These are phyloP conservation scores for Azemiops feae DNA, from an alignment of 2,113 vertebrate genomes.

Conservation along the genomic window DNA sequence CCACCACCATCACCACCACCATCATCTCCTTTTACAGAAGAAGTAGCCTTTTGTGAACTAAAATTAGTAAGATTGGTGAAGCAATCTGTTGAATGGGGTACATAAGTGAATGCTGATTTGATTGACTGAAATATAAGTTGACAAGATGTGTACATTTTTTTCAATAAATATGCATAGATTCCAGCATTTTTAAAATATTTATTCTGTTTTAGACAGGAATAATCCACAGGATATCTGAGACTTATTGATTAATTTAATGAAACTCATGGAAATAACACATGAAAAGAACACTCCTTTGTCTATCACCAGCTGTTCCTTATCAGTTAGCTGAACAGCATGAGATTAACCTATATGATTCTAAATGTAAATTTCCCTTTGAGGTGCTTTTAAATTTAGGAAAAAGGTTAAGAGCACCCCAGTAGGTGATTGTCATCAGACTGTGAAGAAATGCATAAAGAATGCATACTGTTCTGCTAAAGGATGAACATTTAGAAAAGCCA, in stretches of 20 bases:
- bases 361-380: not conserved
- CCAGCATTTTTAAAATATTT: not conserved
- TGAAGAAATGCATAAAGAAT: not conserved
- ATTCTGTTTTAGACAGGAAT: not conserved
- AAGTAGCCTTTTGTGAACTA: not conserved
- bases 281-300: not conserved
- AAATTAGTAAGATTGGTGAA: not conserved
- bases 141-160: not conserved
- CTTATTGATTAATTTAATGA: not conserved
- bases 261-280: not conserved
- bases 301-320: not conserved
- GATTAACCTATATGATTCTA: not conserved
- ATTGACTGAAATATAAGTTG: not conserved
- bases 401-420: not conserved
- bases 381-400: not conserved
- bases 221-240: not conserved
- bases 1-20: not conserved
- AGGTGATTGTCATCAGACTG: not conserved
- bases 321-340: not conserved
- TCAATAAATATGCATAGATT: not conserved
- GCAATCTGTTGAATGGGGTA: not conserved
- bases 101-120: not conserved
- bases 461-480: not conserved
- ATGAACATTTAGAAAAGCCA: not conserved
- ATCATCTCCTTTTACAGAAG: not conserved